Base-by-base conservation (phyloP, 2,888 invertebrate species). In the Phalera bucephala region DNA sequence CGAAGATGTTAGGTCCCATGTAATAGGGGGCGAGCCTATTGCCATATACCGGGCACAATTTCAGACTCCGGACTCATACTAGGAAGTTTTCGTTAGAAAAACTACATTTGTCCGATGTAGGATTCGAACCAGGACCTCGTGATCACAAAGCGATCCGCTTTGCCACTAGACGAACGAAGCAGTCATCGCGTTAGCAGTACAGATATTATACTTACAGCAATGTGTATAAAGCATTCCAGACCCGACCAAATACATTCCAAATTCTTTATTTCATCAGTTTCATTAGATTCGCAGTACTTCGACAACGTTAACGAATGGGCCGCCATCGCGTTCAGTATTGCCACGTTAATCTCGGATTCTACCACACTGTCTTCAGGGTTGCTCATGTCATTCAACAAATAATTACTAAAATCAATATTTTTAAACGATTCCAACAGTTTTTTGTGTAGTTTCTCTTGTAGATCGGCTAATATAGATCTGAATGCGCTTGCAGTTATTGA, bases 181-280 rank as follows among this genome's bases (percentile, higher is more conserved):
- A n/a, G n/a, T n/a, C n/a, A n/a, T n/a, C n/a, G n/a, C n/a, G n/a
- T n/a, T n/a, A n/a, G n/a, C n/a, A n/a, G n/a, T n/a, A n/a, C n/a
- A n/a, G n/a, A n/a, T n/a, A n/a, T n/a, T 25, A 35, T 71, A 86
- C 87, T 84, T 60, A 89, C 89, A 51, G 88, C 83, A 57, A 65
- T 81, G 31, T 72, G 62, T 1, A 82, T 47, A 31, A 87, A 89
- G 42, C 75, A 87, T 8, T 76, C 81, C 39, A 89, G 52, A 2
- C 80, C 82, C 2, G 74, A 65, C 77, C 81, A 80, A 1, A 88
- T 56, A 56, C 70, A 80, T 38, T 80, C 78, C 36, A 87, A 66
- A 52, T 83, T 82, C 41, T 80, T 79, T 0, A 73, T 57, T 49
- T 83, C 85, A 8, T 70, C 72, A 0, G 36, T 51, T 33, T 85